Evolutionary conservation across 2,888 invertebrate species (phyloP).

Genomic region (Gerris lacustris): DNA sequence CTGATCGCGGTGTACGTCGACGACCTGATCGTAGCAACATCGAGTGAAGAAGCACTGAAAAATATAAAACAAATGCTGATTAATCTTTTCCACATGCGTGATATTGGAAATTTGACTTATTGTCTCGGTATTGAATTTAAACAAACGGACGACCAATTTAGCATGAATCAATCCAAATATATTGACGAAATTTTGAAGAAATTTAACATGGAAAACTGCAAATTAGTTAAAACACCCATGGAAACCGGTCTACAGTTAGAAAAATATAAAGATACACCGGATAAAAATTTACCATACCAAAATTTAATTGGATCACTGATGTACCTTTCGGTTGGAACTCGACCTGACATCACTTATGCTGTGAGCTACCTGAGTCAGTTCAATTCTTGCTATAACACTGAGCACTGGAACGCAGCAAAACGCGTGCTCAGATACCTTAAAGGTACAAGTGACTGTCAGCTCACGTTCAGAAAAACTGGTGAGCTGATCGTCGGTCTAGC

Average conservation of each 20-base stretch:
- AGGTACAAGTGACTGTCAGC: slow-evolving; percentile 10
- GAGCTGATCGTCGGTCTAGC: slow-evolving; percentile 8
- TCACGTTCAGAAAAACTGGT: slow-evolving; percentile 16
- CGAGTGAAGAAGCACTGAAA: background rate
- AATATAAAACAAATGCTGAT: slow-evolving; percentile 8
- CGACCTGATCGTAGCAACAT: background rate
- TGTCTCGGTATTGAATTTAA: slow-evolving; percentile 15
- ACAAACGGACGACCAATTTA: too few species aligned
- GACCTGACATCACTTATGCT: slow-evolving; percentile 19
- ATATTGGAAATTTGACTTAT: slow-evolving; percentile 7
- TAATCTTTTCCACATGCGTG: slow-evolving; percentile 16
- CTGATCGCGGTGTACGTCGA: too few species aligned
- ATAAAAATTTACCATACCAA: slow-evolving; percentile 15
- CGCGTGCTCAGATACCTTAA: slow-evolving; percentile 21
- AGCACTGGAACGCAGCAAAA: slow-evolving; percentile 21
- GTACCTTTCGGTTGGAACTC: slow-evolving; percentile 16
- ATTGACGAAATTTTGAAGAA: slow-evolving; percentile 15
- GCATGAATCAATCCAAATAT: too few species aligned
- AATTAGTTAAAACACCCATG: slow-evolving; percentile 16
- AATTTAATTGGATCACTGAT: slow-evolving; percentile 16
- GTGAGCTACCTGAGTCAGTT: slow-evolving; percentile 19
- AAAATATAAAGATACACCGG: too few species aligned
- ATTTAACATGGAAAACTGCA: slow-evolving; percentile 19
- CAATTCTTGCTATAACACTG: slow-evolving; percentile 10
- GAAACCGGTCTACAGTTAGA: slow-evolving; percentile 16